These are phyloP conservation scores for Podiceps cristatus DNA, from an alignment of 2,113 vertebrate genomes.

Conservation along the genomic window DNA sequence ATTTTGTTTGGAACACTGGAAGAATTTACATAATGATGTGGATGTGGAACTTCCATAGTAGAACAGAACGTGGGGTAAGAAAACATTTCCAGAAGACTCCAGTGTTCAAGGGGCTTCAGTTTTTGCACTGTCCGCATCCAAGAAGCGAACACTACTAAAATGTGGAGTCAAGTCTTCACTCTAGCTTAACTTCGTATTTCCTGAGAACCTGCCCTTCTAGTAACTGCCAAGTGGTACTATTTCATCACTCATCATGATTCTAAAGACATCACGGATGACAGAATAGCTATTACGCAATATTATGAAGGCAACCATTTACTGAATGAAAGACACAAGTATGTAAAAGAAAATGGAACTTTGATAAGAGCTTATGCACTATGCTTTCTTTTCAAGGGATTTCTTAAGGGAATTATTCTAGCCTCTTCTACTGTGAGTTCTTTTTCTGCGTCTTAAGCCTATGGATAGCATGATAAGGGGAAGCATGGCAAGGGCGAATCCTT, in stretches of 20 bases:
- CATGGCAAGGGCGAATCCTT: conserved; percentile 35
- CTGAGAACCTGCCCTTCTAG: neutral
- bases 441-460: conserved; percentile 50
- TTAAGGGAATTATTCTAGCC: conserved; percentile 67
- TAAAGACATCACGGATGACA: neutral
- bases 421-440: conserved; percentile 57
- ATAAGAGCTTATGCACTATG: conserved; percentile 52
- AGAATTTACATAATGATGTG: neutral
- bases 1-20: neutral
- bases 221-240: neutral
- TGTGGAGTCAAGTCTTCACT: neutral
- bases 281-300: neutral
- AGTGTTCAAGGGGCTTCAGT: neutral
- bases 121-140: conserved; percentile 17
- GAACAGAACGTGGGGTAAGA: neutral
- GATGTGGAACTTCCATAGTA: neutral
- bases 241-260: neutral
- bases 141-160: neutral
- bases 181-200: neutral
- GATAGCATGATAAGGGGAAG: conserved; percentile 51
- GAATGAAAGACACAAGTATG: neutral
- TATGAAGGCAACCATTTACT: neutral
- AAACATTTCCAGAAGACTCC: neutral
- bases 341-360: conserved; percentile 2
- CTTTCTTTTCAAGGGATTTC: conserved; percentile 65